phyloP scores from a whole-genome alignment of 2,888 invertebrate genomes.

The Drosophila tanythrix region DNA sequence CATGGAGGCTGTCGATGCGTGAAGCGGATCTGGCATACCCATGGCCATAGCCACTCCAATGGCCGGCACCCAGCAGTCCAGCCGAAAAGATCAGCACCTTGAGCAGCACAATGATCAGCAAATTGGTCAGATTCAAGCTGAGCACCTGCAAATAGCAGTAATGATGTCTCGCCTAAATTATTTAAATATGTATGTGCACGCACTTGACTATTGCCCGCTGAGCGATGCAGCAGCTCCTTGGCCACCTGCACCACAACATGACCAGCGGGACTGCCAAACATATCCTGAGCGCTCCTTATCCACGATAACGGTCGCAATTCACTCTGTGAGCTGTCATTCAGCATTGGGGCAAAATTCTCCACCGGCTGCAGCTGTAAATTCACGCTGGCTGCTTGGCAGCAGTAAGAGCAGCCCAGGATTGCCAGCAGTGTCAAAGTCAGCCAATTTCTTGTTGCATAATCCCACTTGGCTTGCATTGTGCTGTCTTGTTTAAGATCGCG shows the following conservation, averaged over 20 bases:
- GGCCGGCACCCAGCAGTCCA: constrained; percentile 90
- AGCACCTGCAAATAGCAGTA: constrained; percentile 82
- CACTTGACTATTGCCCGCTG: constrained; percentile 90
- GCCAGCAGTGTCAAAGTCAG: constrained; percentile 26
- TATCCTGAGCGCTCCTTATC: constrained; percentile 81
- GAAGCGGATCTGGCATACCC: constrained; percentile 81
- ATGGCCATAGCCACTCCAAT: constrained; percentile 86
- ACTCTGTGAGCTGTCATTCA: constrained; percentile 35
- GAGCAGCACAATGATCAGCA: constrained; percentile 91
- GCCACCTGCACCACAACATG: constrained; percentile 86
- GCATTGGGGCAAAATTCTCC: constrained; percentile 15
- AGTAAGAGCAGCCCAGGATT: constrained; percentile 1
- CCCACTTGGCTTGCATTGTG: constrained; percentile 49
- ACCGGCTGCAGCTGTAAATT: constrained; percentile 27
- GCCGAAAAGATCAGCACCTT: constrained; percentile 93
- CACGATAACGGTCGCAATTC: constrained; percentile 68
- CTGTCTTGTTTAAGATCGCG: constrained; percentile 54
- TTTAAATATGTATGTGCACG: constrained; percentile 25
- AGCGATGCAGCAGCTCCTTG: constrained; percentile 89
- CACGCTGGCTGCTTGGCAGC: constrained; percentile 48
- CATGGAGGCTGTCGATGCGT: constrained; percentile 47
- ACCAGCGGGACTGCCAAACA: constrained; percentile 83
- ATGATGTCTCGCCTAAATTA: constrained; percentile 5
- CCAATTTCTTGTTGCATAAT: constrained; percentile 40
- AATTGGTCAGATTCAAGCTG: constrained; percentile 92